Base-by-base conservation (phyloP, 2,888 invertebrate genomes). In the Athripsodes cinereus region DNA sequence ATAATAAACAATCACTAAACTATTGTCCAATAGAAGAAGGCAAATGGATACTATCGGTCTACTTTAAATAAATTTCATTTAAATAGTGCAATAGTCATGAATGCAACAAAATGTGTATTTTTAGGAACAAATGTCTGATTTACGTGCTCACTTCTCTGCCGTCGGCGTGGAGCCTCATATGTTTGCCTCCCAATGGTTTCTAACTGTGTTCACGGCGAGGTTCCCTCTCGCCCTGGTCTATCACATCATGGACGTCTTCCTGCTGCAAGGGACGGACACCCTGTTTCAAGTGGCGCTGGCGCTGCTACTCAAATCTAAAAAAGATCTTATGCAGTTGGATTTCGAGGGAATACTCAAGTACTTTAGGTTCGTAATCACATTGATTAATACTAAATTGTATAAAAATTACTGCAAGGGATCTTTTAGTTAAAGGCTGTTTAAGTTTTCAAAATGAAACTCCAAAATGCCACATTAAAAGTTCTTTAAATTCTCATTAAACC, bases 161-260 rank as follows among this genome's bases (percentile, higher is more conserved):
- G 87, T 81, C 60, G 87, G 88, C 52, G 88, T 99, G 52, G 98
- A 99, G 74, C 90, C 94, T 22, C 98, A 99, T 77, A 98, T 97
- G 97, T 99, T 94, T 72, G 98, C 98, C 20, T 96, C 95, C 3
- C 99, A 99, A 76, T 99, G 99, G 99, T 98, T 99, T 80, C 85
- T 99, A 55, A 99, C 99, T 0, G 81, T 99, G n/a, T 99, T 96
- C 78, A 99, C 99, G 1, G 98, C 99, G 31, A 88, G 98, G 69
- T 99, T 99, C 75, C 99, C 99, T 0, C 80, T 99, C 40, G 93
- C 90, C 69, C 87, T 98, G 78, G 92, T 99, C 31, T 99, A 96
- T 77, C 95, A 95, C 72, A 96, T 99, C 56, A 82, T 99, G 61
- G 99, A 99, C 72, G 87, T 99, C 52, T 98, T 97, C 74, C 82